phyloP scores from a whole-genome alignment of 64 coral and sea anemone species.

The Platygyra sinensis region DNA sequence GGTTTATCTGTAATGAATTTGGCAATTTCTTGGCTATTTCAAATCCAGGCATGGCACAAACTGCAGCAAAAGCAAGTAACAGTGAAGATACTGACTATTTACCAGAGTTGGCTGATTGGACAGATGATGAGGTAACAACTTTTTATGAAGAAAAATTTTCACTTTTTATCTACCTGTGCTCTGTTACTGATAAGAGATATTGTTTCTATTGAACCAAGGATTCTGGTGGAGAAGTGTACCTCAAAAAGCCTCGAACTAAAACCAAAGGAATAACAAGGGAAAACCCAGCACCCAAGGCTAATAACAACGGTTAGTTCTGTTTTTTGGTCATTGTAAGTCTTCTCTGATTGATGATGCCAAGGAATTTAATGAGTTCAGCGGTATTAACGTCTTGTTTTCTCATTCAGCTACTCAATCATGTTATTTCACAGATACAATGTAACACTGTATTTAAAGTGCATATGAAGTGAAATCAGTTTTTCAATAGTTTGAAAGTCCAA shows the following conservation, averaged over 20 bases:
- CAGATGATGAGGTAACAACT: slow-evolving; percentile 13
- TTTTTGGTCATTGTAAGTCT: not conserved
- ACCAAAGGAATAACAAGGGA: not conserved
- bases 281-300: not conserved
- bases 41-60: not conserved
- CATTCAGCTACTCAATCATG: too few relatives aligned
- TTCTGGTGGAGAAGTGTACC: not conserved
- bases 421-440: too few relatives aligned
- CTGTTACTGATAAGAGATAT: not conserved
- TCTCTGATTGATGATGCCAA: not conserved
- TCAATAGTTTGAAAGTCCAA: too few relatives aligned
- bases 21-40: not conserved
- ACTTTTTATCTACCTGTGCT: not conserved
- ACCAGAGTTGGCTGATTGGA: not conserved
- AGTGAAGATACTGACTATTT: not conserved
- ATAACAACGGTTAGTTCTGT: slow-evolving; percentile 13
- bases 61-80: not conserved
- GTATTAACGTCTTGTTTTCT: too few relatives aligned
- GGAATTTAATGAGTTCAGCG: not conserved
- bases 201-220: not conserved
- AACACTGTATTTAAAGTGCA: too few relatives aligned
- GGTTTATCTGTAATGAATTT: not conserved
- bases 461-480: too few relatives aligned
- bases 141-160: not conserved
- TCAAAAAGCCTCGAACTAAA: not conserved